Evolutionary conservation across 1,140 invertebrate species (phyloP).

Genomic region (Drosophila malerkotliana): DNA sequence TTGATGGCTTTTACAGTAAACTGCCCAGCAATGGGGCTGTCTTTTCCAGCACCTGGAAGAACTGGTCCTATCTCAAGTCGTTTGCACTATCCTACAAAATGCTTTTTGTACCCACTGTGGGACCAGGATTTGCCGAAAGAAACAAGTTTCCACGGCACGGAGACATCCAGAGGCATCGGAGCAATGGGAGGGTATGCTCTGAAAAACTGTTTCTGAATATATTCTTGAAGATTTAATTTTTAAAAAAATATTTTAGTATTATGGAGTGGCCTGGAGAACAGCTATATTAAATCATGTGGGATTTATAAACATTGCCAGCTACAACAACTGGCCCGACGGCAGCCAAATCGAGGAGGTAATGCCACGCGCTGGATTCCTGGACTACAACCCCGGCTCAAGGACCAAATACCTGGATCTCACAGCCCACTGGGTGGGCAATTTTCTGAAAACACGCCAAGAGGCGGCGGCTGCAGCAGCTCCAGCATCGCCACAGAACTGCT

Average conservation of each 20-base stretch:
- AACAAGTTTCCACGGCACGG: slow-evolving; percentile 86
- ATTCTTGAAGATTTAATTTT: background rate
- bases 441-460: slow-evolving; percentile 80
- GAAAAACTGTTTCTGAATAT: background rate
- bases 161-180: slow-evolving; percentile 85
- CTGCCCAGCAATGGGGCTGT: slow-evolving; percentile 86
- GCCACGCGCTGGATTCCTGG: slow-evolving; percentile 85
- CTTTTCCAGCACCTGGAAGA: slow-evolving; percentile 87
- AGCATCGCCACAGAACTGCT: slow-evolving; percentile 58
- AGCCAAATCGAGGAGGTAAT: slow-evolving; percentile 87
- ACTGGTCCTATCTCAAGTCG: slow-evolving; percentile 86
- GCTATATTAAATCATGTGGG: slow-evolving; percentile 85
- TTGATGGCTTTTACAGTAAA: slow-evolving; percentile 88
- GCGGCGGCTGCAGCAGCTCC: slow-evolving; percentile 54
- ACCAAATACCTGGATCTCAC: slow-evolving; percentile 87
- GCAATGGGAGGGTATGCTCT: slow-evolving; percentile 84
- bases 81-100: slow-evolving; percentile 86
- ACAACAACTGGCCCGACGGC: slow-evolving; percentile 87
- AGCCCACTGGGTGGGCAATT: slow-evolving; percentile 86
- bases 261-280: slow-evolving; percentile 86
- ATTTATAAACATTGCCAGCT: slow-evolving; percentile 86
- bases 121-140: slow-evolving; percentile 86
- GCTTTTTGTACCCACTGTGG: slow-evolving; percentile 86
- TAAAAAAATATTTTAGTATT: slow-evolving; percentile 78
- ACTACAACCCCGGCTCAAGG: slow-evolving; percentile 86